Base-by-base conservation (phyloP, 2,888 invertebrate species). In the Heliconius ethilla region DNA sequence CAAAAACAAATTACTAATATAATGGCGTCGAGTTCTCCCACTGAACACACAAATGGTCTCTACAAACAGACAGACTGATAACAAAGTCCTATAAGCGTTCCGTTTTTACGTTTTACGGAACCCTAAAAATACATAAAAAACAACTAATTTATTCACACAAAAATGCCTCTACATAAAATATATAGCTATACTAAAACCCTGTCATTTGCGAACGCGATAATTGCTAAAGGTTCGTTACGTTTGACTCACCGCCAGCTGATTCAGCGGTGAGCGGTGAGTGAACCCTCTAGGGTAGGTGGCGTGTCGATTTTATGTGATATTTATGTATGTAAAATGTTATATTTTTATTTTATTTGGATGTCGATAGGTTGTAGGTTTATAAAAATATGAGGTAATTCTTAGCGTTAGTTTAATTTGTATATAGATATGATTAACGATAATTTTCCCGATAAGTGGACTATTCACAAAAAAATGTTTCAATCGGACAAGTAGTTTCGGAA, bases 141-240 rank as follows among this genome's bases (percentile, higher is more conserved):
- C 2, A 0, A 59, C 1, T 59, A n/a, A n/a, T 3, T n/a, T n/a
- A 59, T 22, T 59, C 10, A 11, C 59, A 59, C 9, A n/a, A 59
- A 59, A 59, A 59, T 59, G 59, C 59, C 10, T n/a, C 10, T 27
- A 59, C 45, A 27, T 65, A 37, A 37, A 55, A 59, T 18, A 59
- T 51, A 51, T 51, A 51, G 18, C 51, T 33, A 37, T 25, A 33
- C 13, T 29, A 55, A 33, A 33, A 37, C 72, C 33, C n/a, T 55
- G 72, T 25, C 72, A 59, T 59, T 72, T 59, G 45, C 77, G 65
- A 63, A 59, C 45, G 73, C 62, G 55, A 59, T 78, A 78, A 80
- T 78, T 80, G 78, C 63, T 74, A 70, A 78, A 74, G 63, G 74
- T 66, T 73, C 63, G 75, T 79, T 75, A 37, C 62, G 63, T 51